Percentiles rank a stretch among this genome's conserved stretches.
Conservation (phyloP, 2,888 invertebrate genomes). For the Drepanosiphum platanoidis region DNA sequence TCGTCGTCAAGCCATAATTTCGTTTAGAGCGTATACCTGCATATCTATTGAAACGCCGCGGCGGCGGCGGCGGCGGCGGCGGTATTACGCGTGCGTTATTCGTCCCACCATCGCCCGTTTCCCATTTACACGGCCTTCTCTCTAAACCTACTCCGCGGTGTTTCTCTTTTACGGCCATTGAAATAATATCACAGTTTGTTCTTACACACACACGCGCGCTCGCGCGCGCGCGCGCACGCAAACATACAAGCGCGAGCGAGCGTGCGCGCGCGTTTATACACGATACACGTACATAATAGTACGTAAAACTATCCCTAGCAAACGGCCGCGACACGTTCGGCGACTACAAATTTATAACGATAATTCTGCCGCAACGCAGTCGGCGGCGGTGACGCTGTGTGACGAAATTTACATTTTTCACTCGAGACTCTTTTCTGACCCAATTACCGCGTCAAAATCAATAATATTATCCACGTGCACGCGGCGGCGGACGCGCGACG, state of each 20-base stretch:
- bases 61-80: background rate
- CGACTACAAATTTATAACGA: slow-evolving; percentile 33
- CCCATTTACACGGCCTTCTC: slow-evolving; percentile 34
- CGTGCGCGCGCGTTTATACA: too few relatives aligned
- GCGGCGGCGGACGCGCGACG: too few relatives aligned
- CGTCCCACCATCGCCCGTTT: slow-evolving; percentile 8
- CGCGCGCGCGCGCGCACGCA: background rate
- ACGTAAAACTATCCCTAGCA: background rate
- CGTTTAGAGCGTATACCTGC: background rate
- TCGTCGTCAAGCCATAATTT: background rate
- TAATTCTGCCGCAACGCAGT: slow-evolving; percentile 40
- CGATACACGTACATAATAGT: too few relatives aligned
- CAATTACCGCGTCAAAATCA: slow-evolving; percentile 46
- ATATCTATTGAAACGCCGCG: background rate
- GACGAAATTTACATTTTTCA: slow-evolving; percentile 38
- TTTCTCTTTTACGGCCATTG: slow-evolving; percentile 44
- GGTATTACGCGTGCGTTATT: background rate
- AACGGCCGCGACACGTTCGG: slow-evolving; percentile 26
- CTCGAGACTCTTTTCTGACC: slow-evolving; percentile 29
- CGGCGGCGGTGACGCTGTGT: background rate
- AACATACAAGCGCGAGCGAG: background rate
- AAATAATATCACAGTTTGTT: slow-evolving; percentile 20
- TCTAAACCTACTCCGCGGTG: slow-evolving; percentile 37
- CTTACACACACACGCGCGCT: background rate
- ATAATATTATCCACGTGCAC: too few relatives aligned